Evolutionary conservation across 1,140 invertebrate genomes (phyloP).

Genomic region (Drosophila leontia): DNA sequence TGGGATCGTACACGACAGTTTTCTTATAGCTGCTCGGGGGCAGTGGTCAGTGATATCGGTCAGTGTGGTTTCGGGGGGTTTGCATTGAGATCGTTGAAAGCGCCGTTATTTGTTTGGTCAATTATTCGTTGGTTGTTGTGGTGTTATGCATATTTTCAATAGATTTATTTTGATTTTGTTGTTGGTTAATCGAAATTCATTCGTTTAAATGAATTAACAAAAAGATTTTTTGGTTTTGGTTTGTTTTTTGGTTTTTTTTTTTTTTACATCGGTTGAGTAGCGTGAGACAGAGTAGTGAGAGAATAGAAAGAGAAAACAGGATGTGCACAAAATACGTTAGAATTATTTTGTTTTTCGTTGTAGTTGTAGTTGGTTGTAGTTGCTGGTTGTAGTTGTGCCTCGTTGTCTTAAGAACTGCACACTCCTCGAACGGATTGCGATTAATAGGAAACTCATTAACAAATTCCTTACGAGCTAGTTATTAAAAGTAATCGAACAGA

Average conservation of each 20-base stretch:
- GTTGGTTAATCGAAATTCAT: constrained; percentile 55
- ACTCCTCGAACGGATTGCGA: constrained; percentile 73
- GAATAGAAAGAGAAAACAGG: constrained; percentile 84
- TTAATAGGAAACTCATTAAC: constrained; percentile 66
- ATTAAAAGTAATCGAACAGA: constrained; percentile 73
- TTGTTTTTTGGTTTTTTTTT: constrained; percentile 55
- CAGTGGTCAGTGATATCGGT: constrained; percentile 40
- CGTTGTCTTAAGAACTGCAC: constrained; percentile 63
- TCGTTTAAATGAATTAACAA: constrained; percentile 52
- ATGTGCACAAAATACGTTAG: constrained; percentile 85
- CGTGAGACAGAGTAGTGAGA: constrained; percentile 82
- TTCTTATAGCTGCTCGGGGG: constrained; percentile 87
- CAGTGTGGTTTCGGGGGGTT: constrained; percentile 45
- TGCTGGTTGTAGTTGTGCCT: constrained; percentile 45
- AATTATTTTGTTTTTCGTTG: constrained; percentile 81
- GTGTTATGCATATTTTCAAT: constrained; percentile 64
- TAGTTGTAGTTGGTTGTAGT: constrained; percentile 55
- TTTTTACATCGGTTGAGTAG: constrained; percentile 83
- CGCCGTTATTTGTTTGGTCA: constrained; percentile 59
- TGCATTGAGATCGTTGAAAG: constrained; percentile 78
- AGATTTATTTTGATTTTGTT: constrained; percentile 58
- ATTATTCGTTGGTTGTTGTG: constrained; percentile 50
- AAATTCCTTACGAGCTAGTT: constrained; percentile 70
- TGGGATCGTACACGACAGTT: constrained; percentile 91
- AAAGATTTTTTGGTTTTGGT: constrained; percentile 60